Evolutionary conservation across 1,140 invertebrate genomes (phyloP), one percentile per base, ranked within the genome.

Genomic region (Littorina saxatilis): DNA sequence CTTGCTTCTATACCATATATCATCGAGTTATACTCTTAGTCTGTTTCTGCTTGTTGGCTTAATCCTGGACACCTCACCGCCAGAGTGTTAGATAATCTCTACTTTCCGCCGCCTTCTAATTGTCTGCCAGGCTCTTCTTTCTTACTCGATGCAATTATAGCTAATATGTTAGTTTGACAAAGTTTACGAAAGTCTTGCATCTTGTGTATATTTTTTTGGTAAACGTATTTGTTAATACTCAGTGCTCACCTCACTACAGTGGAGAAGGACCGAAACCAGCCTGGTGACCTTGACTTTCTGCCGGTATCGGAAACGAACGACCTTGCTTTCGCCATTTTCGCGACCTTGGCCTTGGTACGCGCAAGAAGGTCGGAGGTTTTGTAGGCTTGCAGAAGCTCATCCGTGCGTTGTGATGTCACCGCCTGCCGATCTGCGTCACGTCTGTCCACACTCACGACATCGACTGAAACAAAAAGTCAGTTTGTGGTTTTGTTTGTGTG

Each of bases 371-470:
- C 82, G 35, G 88, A 89, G n/a, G 78, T 82, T 15, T 35, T 68
- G 43, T 86, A 88, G 5, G 77, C 79, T 4, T 84, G 58, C 17
- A 85, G 63, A 20, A 90, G 73, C 27, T 83, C 78, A 27, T 86
- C 76, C 9, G 86, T 82, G 37, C 86, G 70, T 13, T 82, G 68
- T 3, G 61, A 47, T 2, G 86, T 85, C n/a, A 80, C 82, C 52
- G 83, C 68, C 61, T 87, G 81, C 13, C 82, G 35, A 9, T 85
- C 81, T 20, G 81, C 63, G 63, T 84, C 76, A 29, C 88, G 74
- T 39, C 86, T 81, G 72, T 90, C 89, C 15, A 90, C 81, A 80
- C 89, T 88, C 2, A 86, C 82, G 9, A 88, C 73, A 58, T 89
- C 89, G 80, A 90, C 88, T 90, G 68, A 15, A 63, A 47, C 43